Evolutionary conservation across 2,113 vertebrate species (phyloP).

Genomic region (Tretioscincus oriximinensis): DNA sequence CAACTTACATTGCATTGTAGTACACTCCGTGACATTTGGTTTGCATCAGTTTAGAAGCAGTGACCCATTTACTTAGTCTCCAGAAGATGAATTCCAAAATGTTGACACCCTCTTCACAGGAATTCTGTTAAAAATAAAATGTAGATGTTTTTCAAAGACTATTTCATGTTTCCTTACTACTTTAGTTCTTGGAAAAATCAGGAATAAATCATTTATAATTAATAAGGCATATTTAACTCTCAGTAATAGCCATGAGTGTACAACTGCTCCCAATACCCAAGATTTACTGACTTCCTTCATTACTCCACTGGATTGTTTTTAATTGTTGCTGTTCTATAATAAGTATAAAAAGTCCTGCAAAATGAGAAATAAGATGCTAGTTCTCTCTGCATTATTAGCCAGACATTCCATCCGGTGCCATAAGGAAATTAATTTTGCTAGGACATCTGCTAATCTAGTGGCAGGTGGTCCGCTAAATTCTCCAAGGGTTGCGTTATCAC

Average conservation of each 20-base stretch:
- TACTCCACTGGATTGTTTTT: no score
- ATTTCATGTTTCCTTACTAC: constrained; percentile 44
- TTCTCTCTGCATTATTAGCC: no score
- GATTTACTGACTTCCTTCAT: no score
- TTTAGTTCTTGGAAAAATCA: constrained; percentile 45
- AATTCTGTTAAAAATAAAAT: constrained; percentile 72
- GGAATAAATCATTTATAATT: constrained; percentile 8
- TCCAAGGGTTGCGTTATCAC: no score
- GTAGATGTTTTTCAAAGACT: constrained; percentile 57
- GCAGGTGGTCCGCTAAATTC: no score
- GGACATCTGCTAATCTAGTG: no score
- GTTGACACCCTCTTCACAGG: constrained; percentile 70
- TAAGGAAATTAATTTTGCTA: no score
- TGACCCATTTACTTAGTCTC: constrained; percentile 46
- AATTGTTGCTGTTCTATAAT: no score
- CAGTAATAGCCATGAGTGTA: not conserved
- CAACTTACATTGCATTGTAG: constrained; percentile 55
- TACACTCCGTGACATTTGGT: constrained; percentile 69
- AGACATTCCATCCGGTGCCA: no score
- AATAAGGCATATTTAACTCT: not conserved
- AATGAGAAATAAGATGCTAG: no score
- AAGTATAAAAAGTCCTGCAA: no score
- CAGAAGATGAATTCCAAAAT: constrained; percentile 70
- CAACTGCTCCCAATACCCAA: no score
- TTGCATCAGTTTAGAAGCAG: constrained; percentile 68